phyloP scores from a whole-genome alignment of 2,888 invertebrate species.

The Caenorhabditis doughertyi region DNA sequence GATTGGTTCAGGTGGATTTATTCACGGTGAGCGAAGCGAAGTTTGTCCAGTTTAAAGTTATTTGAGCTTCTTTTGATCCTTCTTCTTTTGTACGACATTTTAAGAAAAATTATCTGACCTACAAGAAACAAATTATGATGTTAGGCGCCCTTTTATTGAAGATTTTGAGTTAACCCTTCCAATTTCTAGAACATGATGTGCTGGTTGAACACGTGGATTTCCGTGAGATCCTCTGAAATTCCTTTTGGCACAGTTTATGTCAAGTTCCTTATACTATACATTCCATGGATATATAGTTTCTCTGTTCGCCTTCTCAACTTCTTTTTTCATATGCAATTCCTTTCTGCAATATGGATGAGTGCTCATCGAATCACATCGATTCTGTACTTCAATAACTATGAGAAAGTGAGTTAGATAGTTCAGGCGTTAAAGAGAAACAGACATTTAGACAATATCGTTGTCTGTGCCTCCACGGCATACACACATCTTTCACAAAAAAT shows the following conservation, averaged over 20 bases:
- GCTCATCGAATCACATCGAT: neutral
- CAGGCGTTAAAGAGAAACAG: neutral
- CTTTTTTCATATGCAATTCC: constrained; percentile 10
- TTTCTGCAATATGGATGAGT: neutral
- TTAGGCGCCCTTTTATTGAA: too few relatives aligned
- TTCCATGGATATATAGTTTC: neutral
- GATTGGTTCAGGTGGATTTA: constrained; percentile 8
- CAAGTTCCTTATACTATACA: too few relatives aligned
- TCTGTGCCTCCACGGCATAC: too few relatives aligned
- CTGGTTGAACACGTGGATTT: neutral
- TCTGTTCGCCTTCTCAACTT: neutral
- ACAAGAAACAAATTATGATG: too few relatives aligned
- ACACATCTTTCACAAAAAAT: too few relatives aligned
- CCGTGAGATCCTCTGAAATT: neutral
- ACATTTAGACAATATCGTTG: neutral
- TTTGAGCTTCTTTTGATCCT: too few relatives aligned
- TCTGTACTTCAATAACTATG: neutral
- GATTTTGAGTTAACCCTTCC: too few relatives aligned
- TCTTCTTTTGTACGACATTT: too few relatives aligned
- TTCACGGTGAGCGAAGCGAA: neutral
- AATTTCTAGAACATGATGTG: neutral
- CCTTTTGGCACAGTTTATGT: neutral
- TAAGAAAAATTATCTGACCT: too few relatives aligned
- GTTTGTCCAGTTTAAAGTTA: too few relatives aligned
- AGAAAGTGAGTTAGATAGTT: too few relatives aligned